Evolutionary conservation across 2,113 vertebrate genomes (phyloP).

Genomic region (Todiramphus saurophagus): DNA sequence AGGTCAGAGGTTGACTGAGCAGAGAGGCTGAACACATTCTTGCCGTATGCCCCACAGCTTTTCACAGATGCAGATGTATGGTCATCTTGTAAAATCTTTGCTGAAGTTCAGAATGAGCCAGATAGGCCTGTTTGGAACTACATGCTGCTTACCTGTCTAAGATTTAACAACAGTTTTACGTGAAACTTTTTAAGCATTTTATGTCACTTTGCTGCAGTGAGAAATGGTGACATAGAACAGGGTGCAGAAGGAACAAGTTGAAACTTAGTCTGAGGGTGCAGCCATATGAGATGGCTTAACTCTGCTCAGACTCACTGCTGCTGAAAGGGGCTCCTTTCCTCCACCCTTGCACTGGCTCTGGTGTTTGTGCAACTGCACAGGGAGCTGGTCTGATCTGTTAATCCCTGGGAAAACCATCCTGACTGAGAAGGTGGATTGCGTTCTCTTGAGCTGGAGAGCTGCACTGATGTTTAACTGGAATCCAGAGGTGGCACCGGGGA

Average conservation of each 20-base stretch:
- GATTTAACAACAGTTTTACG: background rate
- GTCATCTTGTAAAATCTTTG: background rate
- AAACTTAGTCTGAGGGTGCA: background rate
- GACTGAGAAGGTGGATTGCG: accelerated
- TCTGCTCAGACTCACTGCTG: background rate
- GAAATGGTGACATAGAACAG: background rate
- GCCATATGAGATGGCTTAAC: slow-evolving; percentile 11
- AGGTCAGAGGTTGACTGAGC: background rate
- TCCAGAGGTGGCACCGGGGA: background rate
- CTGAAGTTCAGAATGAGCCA: background rate
- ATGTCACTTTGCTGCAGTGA: background rate
- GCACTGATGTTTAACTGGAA: background rate
- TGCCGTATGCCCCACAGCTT: background rate
- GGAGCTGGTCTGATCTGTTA: background rate
- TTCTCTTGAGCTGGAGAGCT: background rate
- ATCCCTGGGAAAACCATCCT: background rate
- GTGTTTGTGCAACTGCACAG: background rate
- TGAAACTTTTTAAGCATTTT: background rate
- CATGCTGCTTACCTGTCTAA: background rate
- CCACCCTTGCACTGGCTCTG: background rate
- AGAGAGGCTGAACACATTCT: background rate
- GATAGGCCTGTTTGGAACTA: background rate
- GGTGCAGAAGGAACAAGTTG: background rate
- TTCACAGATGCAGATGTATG: background rate
- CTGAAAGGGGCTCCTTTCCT: slow-evolving; percentile 1